Evolutionary conservation across 1,140 invertebrate species (phyloP).

Genomic region (Plutomurus gul): DNA sequence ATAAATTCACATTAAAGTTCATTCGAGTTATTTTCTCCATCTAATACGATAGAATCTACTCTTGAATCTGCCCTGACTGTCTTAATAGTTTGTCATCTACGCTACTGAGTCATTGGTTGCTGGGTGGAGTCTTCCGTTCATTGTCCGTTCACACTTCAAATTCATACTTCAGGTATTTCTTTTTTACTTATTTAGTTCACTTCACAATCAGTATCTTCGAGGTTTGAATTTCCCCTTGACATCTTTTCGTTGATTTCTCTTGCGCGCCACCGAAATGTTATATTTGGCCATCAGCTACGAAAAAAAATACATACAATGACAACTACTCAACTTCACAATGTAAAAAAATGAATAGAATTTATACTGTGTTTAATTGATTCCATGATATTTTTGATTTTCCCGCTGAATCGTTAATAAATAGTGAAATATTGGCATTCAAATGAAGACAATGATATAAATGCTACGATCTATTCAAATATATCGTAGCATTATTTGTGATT

Average conservation of each 20-base stretch:
- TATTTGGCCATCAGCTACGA: slow-evolving; percentile 45
- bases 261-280: slow-evolving; percentile 41
- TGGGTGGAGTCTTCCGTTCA: too few relatives aligned
- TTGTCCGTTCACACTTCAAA: not conserved
- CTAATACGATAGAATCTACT: too few relatives aligned
- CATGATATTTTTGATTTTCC: not conserved
- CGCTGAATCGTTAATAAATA: not conserved
- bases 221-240: not conserved
- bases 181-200: not conserved
- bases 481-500: not conserved
- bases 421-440: not conserved
- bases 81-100: too few relatives aligned
- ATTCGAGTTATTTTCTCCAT: too few relatives aligned
- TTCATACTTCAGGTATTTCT: too few relatives aligned
- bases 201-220: not conserved
- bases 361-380: not conserved
- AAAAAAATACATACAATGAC: not conserved
- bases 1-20: too few relatives aligned
- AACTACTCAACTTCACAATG: not conserved
- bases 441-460: not conserved
- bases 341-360: not conserved
- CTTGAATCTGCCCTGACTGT: too few relatives aligned
- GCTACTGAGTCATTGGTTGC: too few relatives aligned
- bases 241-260: slow-evolving; percentile 34
- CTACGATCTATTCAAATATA: not conserved